Evolutionary conservation across 2,888 invertebrate species (phyloP), one percentile per base, ranked within the genome.

Genomic region (Magallana nippona): DNA sequence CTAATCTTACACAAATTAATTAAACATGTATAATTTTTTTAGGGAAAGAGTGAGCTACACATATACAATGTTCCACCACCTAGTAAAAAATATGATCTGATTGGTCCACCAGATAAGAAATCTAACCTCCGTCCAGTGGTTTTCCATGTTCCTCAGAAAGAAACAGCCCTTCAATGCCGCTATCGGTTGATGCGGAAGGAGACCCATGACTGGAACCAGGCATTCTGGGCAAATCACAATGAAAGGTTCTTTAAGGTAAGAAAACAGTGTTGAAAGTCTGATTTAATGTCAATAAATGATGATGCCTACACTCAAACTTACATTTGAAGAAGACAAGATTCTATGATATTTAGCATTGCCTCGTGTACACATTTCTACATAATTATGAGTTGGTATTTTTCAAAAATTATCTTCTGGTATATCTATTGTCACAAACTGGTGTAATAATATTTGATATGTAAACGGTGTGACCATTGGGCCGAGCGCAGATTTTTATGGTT

Each of bases 161-260:
- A 98, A 94, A 96, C 96, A 0, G 87, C 91, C 1, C 91, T 96
- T 82, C 97, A 97, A 90, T 95, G 95, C 89, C 94, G 94, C 88
- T 96, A 96, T 89, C 95, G 97, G 86, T 93, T 96, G 88, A 93
- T 96, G 88, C 96, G 96, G 91, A 95, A 95, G 87, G 96, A 96
- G 86, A 96, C 97, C 0, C 97, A 97, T 91, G 95, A 95, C 84
- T 98, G 97, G 97, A 97, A 98, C 94, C 96, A 97, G 88, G 95
- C 95, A 60, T 98, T 98, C 94, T 98, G 98, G 98, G 95, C 95
- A 0, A 95, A 95, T 86, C 98, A 98, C 91, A 98, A 98, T 92
- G 95, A 95, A 44, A 96, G 95, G 83, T 98, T 97, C 94, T 95
- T 96, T 91, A 95, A 96, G 94, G 96, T 96, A 44, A 5, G 8